Evolutionary conservation across 2,113 vertebrate species (phyloP), one percentile per base, ranked within the genome.

Genomic region (Oreotragus oreotragus): DNA sequence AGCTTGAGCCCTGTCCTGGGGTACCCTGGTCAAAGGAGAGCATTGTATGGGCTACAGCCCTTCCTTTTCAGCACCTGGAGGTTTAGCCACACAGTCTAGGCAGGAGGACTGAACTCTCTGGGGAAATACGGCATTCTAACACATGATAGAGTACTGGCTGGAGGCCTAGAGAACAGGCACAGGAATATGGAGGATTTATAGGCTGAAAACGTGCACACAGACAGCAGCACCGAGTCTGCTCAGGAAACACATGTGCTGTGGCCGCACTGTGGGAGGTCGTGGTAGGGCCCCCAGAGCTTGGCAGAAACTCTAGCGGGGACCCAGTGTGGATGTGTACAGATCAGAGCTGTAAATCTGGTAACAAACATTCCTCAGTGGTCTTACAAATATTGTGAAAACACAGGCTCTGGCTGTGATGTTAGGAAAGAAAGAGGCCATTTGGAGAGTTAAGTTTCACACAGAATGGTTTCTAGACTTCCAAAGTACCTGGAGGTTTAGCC

Each of bases 331-430:
- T 64, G 45, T 62, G n/a, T 15, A 23, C 14, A 47, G 43, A 55
- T 49, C 66, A 81, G 58, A 84, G 62, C 47, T 91, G 8, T 91
- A 73, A 96, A 96, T 93, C 62, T 88, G 33, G 36, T 55, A 92
- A 96, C 77, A 93, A 83, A 76, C 76, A 62, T 30, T 47, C 53
- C 53, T 87, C 12, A 19, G 28, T 77, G 51, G 28, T 60, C 53
- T 92, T 57, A 25, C 23, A 47, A 95, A 89, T 57, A 81, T 0
- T 77, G 30, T 55, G 55, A 77, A 93, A 90, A 86, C 47, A 85
- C 16, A 47, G 79, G 33, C 62, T 30, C 77, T 62, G 81, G 73
- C 7, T 15, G 62, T 27, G 15, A 39, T 47, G 5, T 51, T n/a
- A 64, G 45, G 80, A 73, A 90, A 76, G 36, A 23, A 16, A 43